Base-by-base conservation (phyloP, 2,113 vertebrate species). In the Antechinus stuartii region DNA sequence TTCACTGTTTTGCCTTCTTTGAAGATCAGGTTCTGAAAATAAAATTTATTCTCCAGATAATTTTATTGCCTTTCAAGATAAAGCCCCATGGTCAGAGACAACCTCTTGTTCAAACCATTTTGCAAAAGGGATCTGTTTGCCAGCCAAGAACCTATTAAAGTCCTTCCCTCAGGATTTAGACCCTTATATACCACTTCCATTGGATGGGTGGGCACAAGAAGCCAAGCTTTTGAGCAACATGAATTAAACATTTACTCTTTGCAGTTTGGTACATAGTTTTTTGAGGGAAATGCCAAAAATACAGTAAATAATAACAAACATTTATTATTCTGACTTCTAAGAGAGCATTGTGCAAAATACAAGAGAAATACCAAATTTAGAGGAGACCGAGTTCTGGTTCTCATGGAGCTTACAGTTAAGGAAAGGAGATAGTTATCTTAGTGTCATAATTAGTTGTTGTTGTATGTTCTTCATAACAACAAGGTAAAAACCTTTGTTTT, bases 1-100 rank as follows among this genome's bases (percentile, higher is more conserved):
- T 94, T 96, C 61, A 54, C 89, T 95, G 12, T 92, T 97, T 93
- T 89, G 68, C 96, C 94, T 42, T 96, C 57, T 93, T 95, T 96
- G 93, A 76, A 76, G 90, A 49, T 84, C 55, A 91, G 91, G 25
- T 93, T 23, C 5, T 84, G 2, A 95, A 93, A 95, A 89, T 95
- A 96, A 94, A 92, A 54, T 91, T 94, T 46, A 61, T 54, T 91
- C 91, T 52, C 46, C 92, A 52, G 24, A n/a, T 90, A 89, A 50
- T 68, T 97, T 91, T 91, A 47, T 91, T 97, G 95, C 53, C 0
- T 1, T 93, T 50, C 90, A 93, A 96, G 91, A 94, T 92, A 91
- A 93, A 94, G 9, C 92, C 54, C 42, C 84, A 52, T 89, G 42
- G 46, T 46, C 54, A 95, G 91, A 93, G 12, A 14, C 42, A 47